These are phyloP conservation scores for Danio choprae DNA, from an alignment of 2,797 vertebrate genomes.

Conservation along the genomic window DNA sequence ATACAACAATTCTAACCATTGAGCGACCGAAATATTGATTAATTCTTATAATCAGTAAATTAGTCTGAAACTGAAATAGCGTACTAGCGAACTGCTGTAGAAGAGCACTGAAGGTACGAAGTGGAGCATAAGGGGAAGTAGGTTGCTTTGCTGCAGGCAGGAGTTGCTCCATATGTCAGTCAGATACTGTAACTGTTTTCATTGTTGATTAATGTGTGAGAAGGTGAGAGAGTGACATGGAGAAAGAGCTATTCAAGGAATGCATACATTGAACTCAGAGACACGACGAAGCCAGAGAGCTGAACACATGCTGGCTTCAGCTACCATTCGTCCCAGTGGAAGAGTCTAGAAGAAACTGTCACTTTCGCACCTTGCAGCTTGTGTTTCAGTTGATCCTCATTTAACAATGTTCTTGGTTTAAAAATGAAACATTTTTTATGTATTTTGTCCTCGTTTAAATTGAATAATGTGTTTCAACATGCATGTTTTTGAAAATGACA, in stretches of 20 bases:
- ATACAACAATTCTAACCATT: no score
- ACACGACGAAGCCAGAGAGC: conserved; percentile 7
- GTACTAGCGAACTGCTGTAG: not conserved
- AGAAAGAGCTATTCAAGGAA: conserved; percentile 49
- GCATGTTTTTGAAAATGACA: no score
- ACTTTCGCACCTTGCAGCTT: no score
- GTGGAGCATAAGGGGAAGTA: not conserved
- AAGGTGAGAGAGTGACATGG: conserved; percentile 35
- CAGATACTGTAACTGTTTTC: not conserved
- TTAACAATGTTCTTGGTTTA: no score
- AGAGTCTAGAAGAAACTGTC: not conserved
- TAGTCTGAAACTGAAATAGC: not conserved
- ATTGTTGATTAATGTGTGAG: conserved; percentile 7
- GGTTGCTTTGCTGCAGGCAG: not conserved
- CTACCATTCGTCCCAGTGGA: not conserved
- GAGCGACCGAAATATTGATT: no score
- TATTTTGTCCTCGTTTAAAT: no score
- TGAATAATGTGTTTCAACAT: no score
- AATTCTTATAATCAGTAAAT: not conserved
- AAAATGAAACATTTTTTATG: no score
- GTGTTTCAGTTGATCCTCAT: no score
- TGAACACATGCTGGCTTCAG: not conserved
- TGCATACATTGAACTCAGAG: conserved; percentile 20
- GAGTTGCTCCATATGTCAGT: not conserved
- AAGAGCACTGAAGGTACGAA: not conserved